These are phyloP conservation scores for Tangara arthus DNA, from an alignment of 2,797 vertebrate species.

Conservation along the genomic window DNA sequence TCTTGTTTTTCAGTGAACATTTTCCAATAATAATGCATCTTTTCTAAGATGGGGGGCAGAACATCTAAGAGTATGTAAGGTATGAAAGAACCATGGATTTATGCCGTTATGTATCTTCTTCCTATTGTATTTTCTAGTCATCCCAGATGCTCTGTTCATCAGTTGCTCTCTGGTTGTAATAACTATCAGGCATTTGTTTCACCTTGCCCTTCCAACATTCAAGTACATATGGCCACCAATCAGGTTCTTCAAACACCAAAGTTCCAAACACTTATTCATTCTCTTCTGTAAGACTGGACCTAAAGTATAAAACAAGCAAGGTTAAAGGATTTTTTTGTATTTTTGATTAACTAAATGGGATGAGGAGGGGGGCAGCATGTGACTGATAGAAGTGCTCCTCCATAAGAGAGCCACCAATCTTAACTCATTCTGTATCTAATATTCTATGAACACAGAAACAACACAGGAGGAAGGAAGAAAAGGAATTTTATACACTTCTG, in stretches of 20 bases:
- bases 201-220: background rate
- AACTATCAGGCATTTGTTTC: background rate
- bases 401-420: background rate
- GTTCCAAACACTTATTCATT: background rate
- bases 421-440: background rate
- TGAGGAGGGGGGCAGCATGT: rapidly evolving
- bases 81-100: background rate
- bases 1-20: background rate
- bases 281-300: background rate
- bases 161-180: background rate
- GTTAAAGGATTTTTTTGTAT: background rate
- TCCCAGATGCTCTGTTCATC: background rate
- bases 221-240: background rate
- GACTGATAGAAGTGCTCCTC: background rate
- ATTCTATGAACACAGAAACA: background rate
- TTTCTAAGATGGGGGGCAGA: background rate
- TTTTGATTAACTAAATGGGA: background rate
- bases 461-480: background rate
- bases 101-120: background rate
- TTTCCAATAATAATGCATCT: background rate
- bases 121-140: background rate
- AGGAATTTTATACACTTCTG: background rate
- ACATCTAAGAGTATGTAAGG: background rate
- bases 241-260: background rate
- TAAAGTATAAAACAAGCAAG: background rate